These are phyloP conservation scores for Gallinago nigripennis DNA, from an alignment of 2,797 vertebrate species.

Conservation along the genomic window DNA sequence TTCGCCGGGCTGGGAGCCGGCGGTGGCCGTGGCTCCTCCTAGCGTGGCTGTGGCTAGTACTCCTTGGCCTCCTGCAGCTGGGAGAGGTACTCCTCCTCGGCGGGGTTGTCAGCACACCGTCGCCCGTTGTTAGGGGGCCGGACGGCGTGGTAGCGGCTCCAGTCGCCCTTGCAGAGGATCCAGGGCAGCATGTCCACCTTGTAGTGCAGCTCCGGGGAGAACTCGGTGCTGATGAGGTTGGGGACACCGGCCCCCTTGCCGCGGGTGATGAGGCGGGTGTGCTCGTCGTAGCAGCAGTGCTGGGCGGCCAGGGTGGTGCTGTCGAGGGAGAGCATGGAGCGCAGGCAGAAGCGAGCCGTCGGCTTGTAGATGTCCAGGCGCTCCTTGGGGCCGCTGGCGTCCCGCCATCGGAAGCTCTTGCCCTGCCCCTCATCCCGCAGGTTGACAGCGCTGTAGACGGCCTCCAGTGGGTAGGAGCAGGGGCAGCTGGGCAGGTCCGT, in stretches of 20 bases:
- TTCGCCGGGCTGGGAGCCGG: background rate
- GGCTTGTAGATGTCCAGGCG: conserved; percentile 94
- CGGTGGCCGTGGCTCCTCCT: background rate
- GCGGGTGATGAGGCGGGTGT: conserved; percentile 88
- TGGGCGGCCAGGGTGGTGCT: conserved; percentile 91
- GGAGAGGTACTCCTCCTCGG: conserved; percentile 87
- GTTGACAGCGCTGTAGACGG: conserved; percentile 85
- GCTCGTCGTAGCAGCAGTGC: conserved; percentile 92
- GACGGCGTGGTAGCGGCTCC: conserved; percentile 91
- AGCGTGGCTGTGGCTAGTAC: conserved; percentile 70
- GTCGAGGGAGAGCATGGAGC: conserved; percentile 89
- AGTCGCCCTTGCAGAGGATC: conserved; percentile 96
- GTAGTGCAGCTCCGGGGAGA: conserved; percentile 94
- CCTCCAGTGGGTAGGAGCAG: conserved; percentile 90
- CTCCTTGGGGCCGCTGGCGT: conserved; percentile 90
- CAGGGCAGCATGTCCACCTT: conserved; percentile 93
- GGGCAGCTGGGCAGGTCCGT: conserved; percentile 93
- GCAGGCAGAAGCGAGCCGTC: conserved; percentile 89
- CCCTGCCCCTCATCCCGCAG: conserved; percentile 81
- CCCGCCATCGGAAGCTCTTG: conserved; percentile 89
- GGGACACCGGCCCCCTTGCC: conserved; percentile 91
- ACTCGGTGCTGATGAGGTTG: conserved; percentile 92
- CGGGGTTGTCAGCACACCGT: conserved; percentile 84
- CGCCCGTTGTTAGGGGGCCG: conserved; percentile 91
- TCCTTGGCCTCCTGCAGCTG: conserved; percentile 93